Conservation (phyloP, 92 coral and sea anemone genomes). For the Pocillopora grandis region DNA sequence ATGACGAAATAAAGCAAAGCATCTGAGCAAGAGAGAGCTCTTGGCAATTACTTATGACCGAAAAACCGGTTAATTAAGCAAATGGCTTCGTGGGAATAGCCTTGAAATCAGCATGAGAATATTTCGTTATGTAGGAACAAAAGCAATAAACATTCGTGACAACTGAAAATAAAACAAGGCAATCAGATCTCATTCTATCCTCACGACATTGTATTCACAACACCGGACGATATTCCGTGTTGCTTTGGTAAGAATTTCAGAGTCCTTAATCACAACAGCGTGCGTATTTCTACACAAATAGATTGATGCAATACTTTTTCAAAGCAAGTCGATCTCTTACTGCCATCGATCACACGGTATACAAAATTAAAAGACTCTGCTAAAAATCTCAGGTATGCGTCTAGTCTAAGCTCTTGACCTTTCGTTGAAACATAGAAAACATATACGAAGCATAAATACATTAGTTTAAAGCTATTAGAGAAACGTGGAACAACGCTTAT, state of each 20-base stretch:
- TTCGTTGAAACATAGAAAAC: neutral
- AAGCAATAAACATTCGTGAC: constrained; percentile 40
- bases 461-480: neutral
- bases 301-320: no score
- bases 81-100: neutral
- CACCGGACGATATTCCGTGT: neutral
- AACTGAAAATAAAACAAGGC: neutral
- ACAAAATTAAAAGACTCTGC: constrained; percentile 1
- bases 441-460: constrained; percentile 7
- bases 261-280: neutral
- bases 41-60: no score
- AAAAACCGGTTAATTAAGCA: neutral
- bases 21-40: neutral
- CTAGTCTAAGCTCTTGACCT: constrained; percentile 35
- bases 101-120: constrained; percentile 6
- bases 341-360: neutral
- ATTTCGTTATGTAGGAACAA: neutral
- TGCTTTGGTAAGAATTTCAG: neutral
- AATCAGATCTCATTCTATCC: constrained; percentile 10
- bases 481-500: constrained; percentile 1
- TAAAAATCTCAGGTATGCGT: constrained; percentile 10
- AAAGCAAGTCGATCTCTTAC: constrained; percentile 3
- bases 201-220: constrained; percentile 20
- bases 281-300: no score
- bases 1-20: neutral